phyloP scores from a whole-genome alignment of 2,113 vertebrate genomes.

The Paramisgurnus dabryanus region DNA sequence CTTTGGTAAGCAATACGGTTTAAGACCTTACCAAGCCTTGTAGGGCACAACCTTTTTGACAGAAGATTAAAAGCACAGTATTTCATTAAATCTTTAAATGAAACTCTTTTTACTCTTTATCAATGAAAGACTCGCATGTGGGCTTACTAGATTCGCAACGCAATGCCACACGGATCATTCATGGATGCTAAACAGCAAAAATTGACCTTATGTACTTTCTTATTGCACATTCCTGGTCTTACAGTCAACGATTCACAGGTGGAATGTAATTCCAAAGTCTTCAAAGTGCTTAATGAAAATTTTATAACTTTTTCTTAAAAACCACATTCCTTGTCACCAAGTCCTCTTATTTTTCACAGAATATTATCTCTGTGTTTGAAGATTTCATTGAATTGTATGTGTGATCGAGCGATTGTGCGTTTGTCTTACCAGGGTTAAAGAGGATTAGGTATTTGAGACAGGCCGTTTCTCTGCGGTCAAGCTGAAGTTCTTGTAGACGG shows the following conservation, averaged over 20 bases:
- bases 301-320: background rate
- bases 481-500: slow-evolving; percentile 80
- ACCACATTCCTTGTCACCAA: background rate
- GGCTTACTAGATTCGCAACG: too few species aligned
- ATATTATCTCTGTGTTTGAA: background rate
- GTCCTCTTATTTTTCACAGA: background rate
- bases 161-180: too few species aligned
- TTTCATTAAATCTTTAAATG: too few species aligned
- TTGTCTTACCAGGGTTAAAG: slow-evolving; percentile 87
- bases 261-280: too few species aligned
- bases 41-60: background rate
- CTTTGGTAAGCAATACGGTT: background rate
- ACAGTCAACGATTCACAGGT: too few species aligned
- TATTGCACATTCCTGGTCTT: too few species aligned
- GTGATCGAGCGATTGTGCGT: background rate
- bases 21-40: too few species aligned
- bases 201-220: too few species aligned
- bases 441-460: slow-evolving; percentile 93
- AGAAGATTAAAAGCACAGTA: background rate
- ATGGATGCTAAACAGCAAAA: too few species aligned
- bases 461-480: slow-evolving; percentile 86
- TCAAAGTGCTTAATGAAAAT: too few species aligned
- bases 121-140: too few species aligned
- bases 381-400: background rate
- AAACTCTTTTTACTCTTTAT: too few species aligned